Evolutionary conservation across 2,888 invertebrate genomes (phyloP), one percentile per base, ranked within the genome.

Genomic region (Andrena minutula): DNA sequence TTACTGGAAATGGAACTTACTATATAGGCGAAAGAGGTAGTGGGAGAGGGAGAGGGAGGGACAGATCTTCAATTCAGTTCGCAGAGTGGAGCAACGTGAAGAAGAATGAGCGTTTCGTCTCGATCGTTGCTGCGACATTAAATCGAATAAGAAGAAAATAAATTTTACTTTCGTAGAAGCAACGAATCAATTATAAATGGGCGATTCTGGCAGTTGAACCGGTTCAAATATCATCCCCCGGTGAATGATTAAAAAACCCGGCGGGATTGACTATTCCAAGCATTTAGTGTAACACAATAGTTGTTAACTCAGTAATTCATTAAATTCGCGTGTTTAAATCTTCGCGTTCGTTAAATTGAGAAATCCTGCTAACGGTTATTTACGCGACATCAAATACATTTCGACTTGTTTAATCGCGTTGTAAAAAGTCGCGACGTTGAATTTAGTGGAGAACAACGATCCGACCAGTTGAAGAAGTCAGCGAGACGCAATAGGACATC

Each of bases 1-100:
- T 79, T 69, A 70, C 58, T 60, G 76, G 63, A 58, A 71, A 82
- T 76, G 63, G 71, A 68, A 82, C 70, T 68, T 49, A 53, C 56
- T 68, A 41, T 41, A 41, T 41, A 16, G 32, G 49, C 65, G 75
- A 60, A 66, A 16, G 41, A 41, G 16, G 41, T 41, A 41, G 41
- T 41, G 41, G 16, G 4, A 61, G 66, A 69, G 74, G 74, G 75
- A 79, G 79, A 84, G 73, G 71, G 84, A 72, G 71, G 65, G 71
- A 77, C 68, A 82, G 72, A 85, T 87, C 86, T 91, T 90, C 86
- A 88, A 86, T 88, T 89, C 89, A 90, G 91, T 89, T 89, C 84
- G 89, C 88, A 80, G 77, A 75, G 78, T 84, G 81, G 72, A 88
- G 88, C 83, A 85, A 88, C 77, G 88, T 88, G 88, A 84, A 84